A percentile compares a stretch with the other conserved stretches of the same genome.
Conservation (phyloP, 2,888 invertebrate species). For the Sesia bembeciformis region DNA sequence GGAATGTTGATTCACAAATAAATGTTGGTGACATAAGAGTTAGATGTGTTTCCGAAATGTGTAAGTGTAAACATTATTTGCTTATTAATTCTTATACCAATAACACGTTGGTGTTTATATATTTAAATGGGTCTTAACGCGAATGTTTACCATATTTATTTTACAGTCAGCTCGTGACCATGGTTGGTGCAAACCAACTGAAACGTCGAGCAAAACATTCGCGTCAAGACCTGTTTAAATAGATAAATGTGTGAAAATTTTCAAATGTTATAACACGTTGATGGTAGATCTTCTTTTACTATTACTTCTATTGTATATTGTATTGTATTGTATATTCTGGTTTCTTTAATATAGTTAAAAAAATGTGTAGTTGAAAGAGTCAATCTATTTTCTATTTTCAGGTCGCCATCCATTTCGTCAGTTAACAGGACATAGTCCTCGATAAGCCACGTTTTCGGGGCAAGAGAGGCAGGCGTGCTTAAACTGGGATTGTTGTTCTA, state of each 20-base stretch:
- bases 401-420: conserved; percentile 8
- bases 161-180: too few species aligned
- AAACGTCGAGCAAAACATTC: too few species aligned
- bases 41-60: not conserved
- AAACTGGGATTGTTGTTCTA: conserved; percentile 5
- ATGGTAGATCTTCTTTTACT: not conserved
- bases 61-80: too few species aligned
- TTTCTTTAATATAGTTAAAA: not conserved
- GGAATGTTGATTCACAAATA: too few species aligned
- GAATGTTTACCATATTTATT: too few species aligned
- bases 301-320: not conserved
- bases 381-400: not conserved
- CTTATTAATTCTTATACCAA: too few species aligned
- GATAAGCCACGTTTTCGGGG: conserved; percentile 9
- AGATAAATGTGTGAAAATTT: not conserved
- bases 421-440: conserved; percentile 2
- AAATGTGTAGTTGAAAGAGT: not conserved
- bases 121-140: not conserved
- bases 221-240: too few species aligned
- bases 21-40: too few species aligned
- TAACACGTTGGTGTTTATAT: not conserved
- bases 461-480: conserved; percentile 6
- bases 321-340: not conserved
- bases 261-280: not conserved
- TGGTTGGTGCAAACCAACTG: too few species aligned